These are phyloP conservation scores for Ariolimax columbianus DNA, from an alignment of 2,888 invertebrate genomes.

Conservation along the genomic window DNA sequence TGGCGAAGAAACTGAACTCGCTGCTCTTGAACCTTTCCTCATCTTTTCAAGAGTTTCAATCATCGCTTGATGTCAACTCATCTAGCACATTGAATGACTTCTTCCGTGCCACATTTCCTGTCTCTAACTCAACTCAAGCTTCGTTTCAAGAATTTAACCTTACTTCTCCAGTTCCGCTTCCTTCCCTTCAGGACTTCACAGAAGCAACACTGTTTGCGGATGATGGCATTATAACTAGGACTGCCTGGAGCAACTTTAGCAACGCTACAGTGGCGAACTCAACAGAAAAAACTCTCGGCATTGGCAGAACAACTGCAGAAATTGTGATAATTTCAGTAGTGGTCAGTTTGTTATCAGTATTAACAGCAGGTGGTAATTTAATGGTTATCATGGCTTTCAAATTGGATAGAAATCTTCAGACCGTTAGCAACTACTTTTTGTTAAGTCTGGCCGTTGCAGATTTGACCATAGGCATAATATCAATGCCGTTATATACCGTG, in stretches of 20 bases:
- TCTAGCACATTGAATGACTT: constrained; percentile 32
- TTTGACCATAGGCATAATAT: constrained; percentile 95
- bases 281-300: constrained; percentile 2
- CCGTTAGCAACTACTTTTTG: constrained; percentile 96
- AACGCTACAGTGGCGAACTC: background rate
- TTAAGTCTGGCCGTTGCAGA: constrained; percentile 98
- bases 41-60: constrained; percentile 35
- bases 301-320: constrained; percentile 56
- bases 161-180: background rate
- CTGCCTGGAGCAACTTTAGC: background rate
- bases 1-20: constrained; percentile 22
- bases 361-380: constrained; percentile 94
- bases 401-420: constrained; percentile 98
- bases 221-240: background rate
- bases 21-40: constrained; percentile 35
- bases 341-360: constrained; percentile 68
- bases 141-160: constrained; percentile 24
- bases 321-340: constrained; percentile 71
- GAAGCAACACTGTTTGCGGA: background rate
- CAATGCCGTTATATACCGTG: constrained; percentile 98
- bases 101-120: constrained; percentile 27
- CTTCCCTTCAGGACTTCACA: constrained; percentile 13
- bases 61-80: background rate
- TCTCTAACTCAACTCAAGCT: constrained; percentile 25
- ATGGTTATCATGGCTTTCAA: constrained; percentile 99